Conservation (phyloP, 1,140 invertebrate genomes). For the Rhynchophorus ferrugineus region DNA sequence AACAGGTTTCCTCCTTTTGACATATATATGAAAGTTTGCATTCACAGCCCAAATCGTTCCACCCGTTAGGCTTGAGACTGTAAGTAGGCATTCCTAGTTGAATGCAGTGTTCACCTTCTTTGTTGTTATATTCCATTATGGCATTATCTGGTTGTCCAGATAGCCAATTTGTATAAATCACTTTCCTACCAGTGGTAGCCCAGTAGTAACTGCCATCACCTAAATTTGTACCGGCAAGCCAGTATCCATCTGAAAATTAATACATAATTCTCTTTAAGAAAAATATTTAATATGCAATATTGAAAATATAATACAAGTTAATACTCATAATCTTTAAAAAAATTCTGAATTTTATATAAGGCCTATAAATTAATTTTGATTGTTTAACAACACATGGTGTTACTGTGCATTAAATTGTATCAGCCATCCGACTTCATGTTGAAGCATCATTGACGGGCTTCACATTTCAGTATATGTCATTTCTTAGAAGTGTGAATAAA, state of each 20-base stretch:
- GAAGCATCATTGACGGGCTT: no score
- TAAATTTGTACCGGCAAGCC: slow-evolving; percentile 5
- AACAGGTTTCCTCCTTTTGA: slow-evolving; percentile 6
- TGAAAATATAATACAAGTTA: no score
- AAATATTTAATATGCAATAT: no score
- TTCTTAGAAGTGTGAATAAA: no score
- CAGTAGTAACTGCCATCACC: slow-evolving; percentile 2
- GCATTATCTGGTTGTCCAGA: slow-evolving; percentile 1
- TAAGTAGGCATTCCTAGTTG: slow-evolving; percentile 9
- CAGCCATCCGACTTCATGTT: no score
- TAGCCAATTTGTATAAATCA: slow-evolving; percentile 7
- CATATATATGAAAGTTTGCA: slow-evolving; percentile 11
- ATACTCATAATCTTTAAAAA: no score
- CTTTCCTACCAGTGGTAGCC: not conserved
- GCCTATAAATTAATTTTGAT: no score
- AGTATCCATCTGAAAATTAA: slow-evolving; percentile 7
- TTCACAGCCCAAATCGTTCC: slow-evolving; percentile 15
- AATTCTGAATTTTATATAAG: no score
- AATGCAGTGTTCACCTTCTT: slow-evolving; percentile 12
- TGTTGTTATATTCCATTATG: not conserved
- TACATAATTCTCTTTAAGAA: not conserved
- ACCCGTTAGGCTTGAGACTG: not conserved
- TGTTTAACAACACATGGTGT: no score
- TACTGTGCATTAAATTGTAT: no score
- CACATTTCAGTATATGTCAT: no score